These are phyloP conservation scores for Chouioia cunea DNA, from an alignment of 2,888 invertebrate genomes.

Conservation along the genomic window DNA sequence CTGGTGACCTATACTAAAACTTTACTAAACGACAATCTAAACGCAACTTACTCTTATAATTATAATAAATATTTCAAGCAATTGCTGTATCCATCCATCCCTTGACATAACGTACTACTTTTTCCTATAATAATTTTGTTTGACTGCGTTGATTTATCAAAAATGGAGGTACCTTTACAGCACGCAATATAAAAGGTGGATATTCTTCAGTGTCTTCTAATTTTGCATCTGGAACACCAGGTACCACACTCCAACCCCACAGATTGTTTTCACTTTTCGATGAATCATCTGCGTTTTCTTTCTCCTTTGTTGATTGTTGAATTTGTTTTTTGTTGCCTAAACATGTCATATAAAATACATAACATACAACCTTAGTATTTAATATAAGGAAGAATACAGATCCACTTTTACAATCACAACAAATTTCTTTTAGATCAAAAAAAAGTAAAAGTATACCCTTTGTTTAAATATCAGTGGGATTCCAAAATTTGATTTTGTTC, in stretches of 20 bases:
- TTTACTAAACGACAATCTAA: neutral
- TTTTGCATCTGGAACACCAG: slow-evolving; percentile 61
- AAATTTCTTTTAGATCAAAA: neutral
- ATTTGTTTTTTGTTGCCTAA: slow-evolving; percentile 64
- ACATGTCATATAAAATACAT: slow-evolving; percentile 52
- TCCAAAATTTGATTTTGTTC: slow-evolving; percentile 14
- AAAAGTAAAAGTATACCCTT: neutral
- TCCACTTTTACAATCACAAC: neutral
- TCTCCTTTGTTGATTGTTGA: slow-evolving; percentile 57
- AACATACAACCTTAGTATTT: slow-evolving; percentile 41
- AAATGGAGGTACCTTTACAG: slow-evolving; percentile 64
- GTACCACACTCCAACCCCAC: slow-evolving; percentile 62
- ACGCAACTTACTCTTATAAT: no score
- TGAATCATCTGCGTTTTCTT: slow-evolving; percentile 47
- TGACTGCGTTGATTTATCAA: slow-evolving; percentile 49
- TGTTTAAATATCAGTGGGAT: slow-evolving; percentile 6
- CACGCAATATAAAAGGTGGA: slow-evolving; percentile 66
- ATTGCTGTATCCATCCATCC: slow-evolving; percentile 51
- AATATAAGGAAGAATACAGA: slow-evolving; percentile 16
- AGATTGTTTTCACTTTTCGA: slow-evolving; percentile 56
- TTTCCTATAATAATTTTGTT: slow-evolving; percentile 32
- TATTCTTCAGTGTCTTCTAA: slow-evolving; percentile 61
- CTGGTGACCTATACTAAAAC: neutral
- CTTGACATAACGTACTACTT: slow-evolving; percentile 40
- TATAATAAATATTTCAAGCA: no score